These are phyloP conservation scores for Cryptophagus acutangulus DNA, from an alignment of 2,888 invertebrate species.

Conservation along the genomic window DNA sequence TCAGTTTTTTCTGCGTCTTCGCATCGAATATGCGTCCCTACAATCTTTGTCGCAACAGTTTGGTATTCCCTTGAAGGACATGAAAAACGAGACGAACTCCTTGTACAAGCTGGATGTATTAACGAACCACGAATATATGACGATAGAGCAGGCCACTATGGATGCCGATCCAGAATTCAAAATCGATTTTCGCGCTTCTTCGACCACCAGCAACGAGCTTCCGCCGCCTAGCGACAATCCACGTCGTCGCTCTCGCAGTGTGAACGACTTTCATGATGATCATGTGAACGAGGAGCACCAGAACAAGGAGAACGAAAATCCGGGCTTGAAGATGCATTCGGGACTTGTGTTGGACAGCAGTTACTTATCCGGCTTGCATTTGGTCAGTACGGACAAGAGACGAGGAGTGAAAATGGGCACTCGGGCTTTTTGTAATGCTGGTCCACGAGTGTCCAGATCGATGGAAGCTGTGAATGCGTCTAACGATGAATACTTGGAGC, in stretches of 20 bases:
- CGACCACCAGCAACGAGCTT: conserved; percentile 23
- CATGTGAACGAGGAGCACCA: conserved; percentile 54
- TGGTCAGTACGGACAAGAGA: conserved; percentile 39
- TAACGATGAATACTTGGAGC: conserved; percentile 41
- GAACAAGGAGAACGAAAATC: conserved; percentile 68
- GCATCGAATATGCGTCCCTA: conserved; percentile 66
- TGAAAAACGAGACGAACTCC: conserved; percentile 47
- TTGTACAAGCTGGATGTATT: conserved; percentile 44
- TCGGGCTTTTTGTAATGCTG: conserved; percentile 53
- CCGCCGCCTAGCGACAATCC: conserved; percentile 20
- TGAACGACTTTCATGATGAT: conserved; percentile 42
- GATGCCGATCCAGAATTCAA: conserved; percentile 44
- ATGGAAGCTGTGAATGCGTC: conserved; percentile 44
- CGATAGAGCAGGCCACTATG: conserved; percentile 26
- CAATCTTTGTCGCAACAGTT: conserved; percentile 60
- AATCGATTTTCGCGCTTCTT: conserved; percentile 42
- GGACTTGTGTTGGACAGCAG: conserved; percentile 40
- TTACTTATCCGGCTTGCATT: conserved; percentile 38
- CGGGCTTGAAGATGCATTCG: conserved; percentile 37
- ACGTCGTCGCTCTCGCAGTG: conserved; percentile 51
- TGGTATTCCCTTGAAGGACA: conserved; percentile 52
- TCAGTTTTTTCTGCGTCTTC: conserved; percentile 67
- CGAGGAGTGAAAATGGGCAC: conserved; percentile 75
- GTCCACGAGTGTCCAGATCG: conserved; percentile 40
- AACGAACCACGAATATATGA: conserved; percentile 33